Evolutionary conservation across 1,140 invertebrate genomes (phyloP).

Genomic region (Maniola jurtina): DNA sequence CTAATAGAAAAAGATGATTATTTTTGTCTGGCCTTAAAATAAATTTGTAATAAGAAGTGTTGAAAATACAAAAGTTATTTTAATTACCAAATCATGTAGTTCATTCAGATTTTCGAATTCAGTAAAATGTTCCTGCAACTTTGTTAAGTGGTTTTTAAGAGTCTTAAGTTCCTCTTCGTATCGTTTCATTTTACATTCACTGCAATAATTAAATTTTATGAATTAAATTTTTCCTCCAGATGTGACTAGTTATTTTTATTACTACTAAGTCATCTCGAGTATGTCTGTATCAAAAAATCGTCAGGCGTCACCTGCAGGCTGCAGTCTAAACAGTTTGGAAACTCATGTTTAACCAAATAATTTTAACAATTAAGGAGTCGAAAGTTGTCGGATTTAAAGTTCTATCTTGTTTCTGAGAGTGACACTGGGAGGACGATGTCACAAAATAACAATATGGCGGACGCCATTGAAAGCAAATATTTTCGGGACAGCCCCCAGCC

Average conservation of each 20-base stretch:
- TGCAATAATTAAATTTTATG: constrained; percentile 27
- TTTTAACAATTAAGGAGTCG: too few species aligned
- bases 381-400: too few species aligned
- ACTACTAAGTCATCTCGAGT: too few species aligned
- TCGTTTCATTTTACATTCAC: constrained; percentile 51
- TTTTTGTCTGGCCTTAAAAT: neutral
- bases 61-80: neutral
- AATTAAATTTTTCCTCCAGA: neutral
- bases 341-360: too few species aligned
- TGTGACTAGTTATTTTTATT: neutral
- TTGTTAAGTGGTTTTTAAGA: constrained; percentile 49
- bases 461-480: too few species aligned
- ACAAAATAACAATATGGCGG: too few species aligned
- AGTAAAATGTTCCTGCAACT: constrained; percentile 56
- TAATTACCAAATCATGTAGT: constrained; percentile 51
- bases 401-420: too few species aligned
- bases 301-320: too few species aligned
- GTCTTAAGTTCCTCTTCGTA: constrained; percentile 55
- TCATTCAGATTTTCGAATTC: constrained; percentile 51
- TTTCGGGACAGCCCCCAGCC: too few species aligned
- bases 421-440: too few species aligned
- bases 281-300: too few species aligned
- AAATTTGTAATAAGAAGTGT: neutral
- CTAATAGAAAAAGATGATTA: constrained; percentile 6
- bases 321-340: too few species aligned